Percentiles rank a stretch among this genome's conserved stretches.
Evolutionary conservation across 1,140 invertebrate genomes (phyloP).

Genomic region (Microvelia longipes): DNA sequence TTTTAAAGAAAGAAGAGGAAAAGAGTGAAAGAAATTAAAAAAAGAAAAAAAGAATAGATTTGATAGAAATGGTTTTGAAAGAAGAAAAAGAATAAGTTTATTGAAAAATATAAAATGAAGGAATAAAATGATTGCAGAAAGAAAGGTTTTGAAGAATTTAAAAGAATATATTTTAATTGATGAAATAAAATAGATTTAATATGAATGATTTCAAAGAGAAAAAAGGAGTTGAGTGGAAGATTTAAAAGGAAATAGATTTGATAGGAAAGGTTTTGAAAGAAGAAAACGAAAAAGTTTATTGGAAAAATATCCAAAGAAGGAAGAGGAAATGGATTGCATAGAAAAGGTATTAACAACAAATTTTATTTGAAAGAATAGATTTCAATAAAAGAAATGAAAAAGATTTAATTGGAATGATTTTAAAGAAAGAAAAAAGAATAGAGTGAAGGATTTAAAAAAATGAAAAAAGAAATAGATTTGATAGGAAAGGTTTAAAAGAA

Average conservation of each 20-base stretch:
- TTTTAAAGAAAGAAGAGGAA: neutral
- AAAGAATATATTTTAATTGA: neutral
- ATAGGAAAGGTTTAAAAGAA: too few relatives aligned
- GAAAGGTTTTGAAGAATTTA: neutral
- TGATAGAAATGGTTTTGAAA: neutral
- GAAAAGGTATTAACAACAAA: too few relatives aligned
- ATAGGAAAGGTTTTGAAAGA: neutral
- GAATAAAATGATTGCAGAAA: neutral
- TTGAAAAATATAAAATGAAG: neutral
- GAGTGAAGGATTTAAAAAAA: too few relatives aligned
- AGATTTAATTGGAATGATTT: too few relatives aligned
- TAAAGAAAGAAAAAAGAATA: too few relatives aligned
- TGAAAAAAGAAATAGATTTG: neutral
- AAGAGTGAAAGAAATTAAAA: neutral
- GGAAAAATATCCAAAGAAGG: too few relatives aligned
- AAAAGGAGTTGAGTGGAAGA: neutral
- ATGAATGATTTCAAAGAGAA: neutral
- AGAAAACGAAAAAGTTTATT: too few relatives aligned
- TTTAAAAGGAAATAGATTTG: neutral
- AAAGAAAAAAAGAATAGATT: neutral
- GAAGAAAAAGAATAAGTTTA: neutral
- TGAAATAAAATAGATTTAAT: neutral
- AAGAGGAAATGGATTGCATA: too few relatives aligned
- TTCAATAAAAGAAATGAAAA: too few relatives aligned
- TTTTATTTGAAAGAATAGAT: too few relatives aligned